These are phyloP conservation scores for Macroramphosus scolopax DNA, from an alignment of 2,797 vertebrate genomes.

Conservation along the genomic window DNA sequence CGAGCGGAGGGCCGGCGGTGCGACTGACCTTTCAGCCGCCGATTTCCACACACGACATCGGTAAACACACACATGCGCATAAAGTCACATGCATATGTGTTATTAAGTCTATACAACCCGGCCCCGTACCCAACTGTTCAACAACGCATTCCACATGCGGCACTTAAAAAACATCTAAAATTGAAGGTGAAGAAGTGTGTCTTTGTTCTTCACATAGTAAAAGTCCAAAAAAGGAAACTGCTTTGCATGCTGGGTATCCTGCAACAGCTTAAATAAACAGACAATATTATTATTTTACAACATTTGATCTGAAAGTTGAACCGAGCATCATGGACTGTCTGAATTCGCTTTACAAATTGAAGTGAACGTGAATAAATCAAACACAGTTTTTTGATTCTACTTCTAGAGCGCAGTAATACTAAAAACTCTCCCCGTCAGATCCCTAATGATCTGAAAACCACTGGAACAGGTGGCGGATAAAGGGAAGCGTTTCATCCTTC, in stretches of 20 bases:
- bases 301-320: slow-evolving; percentile 30
- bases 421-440: background rate
- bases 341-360: slow-evolving; percentile 38
- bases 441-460: slow-evolving; percentile 17
- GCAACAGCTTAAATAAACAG: slow-evolving; percentile 50
- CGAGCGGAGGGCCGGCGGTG: slow-evolving; percentile 25
- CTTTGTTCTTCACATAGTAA: slow-evolving; percentile 27
- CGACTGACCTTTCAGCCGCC: slow-evolving; percentile 27
- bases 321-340: too few relatives aligned
- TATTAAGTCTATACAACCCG: slow-evolving; percentile 42
- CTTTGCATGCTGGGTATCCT: slow-evolving; percentile 66
- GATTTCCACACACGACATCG: slow-evolving; percentile 44
- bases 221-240: too few relatives aligned
- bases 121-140: slow-evolving; percentile 32
- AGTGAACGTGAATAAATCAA: slow-evolving; percentile 43
- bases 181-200: slow-evolving; percentile 34
- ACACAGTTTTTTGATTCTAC: slow-evolving; percentile 17
- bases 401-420: slow-evolving; percentile 11
- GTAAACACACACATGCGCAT: slow-evolving; percentile 56
- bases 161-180: slow-evolving; percentile 67
- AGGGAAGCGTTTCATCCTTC: slow-evolving; percentile 25
- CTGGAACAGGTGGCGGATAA: slow-evolving; percentile 21
- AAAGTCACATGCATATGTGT: slow-evolving; percentile 66
- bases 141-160: slow-evolving; percentile 63
- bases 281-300: slow-evolving; percentile 31